Conservation (phyloP, 1,140 invertebrate genomes). For the Homalodisca vitripennis region DNA sequence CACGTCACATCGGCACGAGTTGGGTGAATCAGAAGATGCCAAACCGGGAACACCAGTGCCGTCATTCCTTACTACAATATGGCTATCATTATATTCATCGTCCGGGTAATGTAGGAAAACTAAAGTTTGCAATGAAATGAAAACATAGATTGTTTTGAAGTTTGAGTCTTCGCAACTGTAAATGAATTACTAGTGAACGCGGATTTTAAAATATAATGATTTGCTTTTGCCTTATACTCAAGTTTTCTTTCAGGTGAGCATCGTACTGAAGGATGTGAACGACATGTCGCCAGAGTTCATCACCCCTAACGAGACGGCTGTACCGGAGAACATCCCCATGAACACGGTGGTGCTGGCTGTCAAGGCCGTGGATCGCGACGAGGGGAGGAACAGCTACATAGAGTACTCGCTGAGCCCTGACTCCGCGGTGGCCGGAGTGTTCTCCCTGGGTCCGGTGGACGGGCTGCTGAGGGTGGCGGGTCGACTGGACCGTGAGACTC, state of each 20-base stretch:
- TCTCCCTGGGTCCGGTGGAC: conserved; percentile 83
- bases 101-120: too few relatives aligned
- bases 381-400: conserved; percentile 90
- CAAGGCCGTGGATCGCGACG: conserved; percentile 88
- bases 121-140: too few relatives aligned
- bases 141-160: too few relatives aligned
- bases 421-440: conserved; percentile 59
- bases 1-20: too few relatives aligned
- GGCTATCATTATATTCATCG: too few relatives aligned
- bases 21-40: too few relatives aligned
- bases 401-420: conserved; percentile 71
- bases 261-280: conserved; percentile 89
- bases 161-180: too few relatives aligned
- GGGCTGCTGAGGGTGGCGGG: conserved; percentile 81
- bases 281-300: conserved; percentile 92
- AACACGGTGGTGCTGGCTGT: conserved; percentile 90
- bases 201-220: too few relatives aligned
- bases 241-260: conserved; percentile 70
- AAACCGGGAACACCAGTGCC: too few relatives aligned
- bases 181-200: too few relatives aligned
- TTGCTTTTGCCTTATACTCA: too few relatives aligned
- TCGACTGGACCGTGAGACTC: conserved; percentile 79
- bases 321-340: conserved; percentile 82
- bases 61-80: too few relatives aligned
- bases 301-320: conserved; percentile 70